Evolutionary conservation across 2,888 invertebrate species (phyloP).

Genomic region (Lithophane semibrunnea): DNA sequence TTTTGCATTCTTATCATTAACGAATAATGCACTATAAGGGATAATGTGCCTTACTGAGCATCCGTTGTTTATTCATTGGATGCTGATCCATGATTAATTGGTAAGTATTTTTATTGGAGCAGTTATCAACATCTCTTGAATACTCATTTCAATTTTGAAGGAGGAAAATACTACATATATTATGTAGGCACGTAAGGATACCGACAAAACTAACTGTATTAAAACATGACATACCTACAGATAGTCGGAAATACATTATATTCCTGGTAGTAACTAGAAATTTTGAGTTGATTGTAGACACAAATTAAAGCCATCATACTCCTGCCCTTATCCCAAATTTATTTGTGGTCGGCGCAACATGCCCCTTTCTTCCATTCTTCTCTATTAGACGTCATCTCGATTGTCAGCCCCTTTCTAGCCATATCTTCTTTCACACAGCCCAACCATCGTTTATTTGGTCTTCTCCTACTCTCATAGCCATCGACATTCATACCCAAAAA

Average conservation of each 20-base stretch:
- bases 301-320: neutral
- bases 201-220: neutral
- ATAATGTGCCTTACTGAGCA: slow-evolving; percentile 6
- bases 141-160: slow-evolving; percentile 14
- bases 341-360: no score
- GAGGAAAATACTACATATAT: slow-evolving; percentile 16
- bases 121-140: neutral
- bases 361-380: no score
- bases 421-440: no score
- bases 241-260: neutral
- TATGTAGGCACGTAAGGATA: neutral
- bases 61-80: slow-evolving; percentile 1
- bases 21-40: neutral
- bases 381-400: no score
- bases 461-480: no score
- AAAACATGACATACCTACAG: neutral
- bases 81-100: neutral
- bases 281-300: neutral
- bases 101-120: neutral
- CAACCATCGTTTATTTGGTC: no score
- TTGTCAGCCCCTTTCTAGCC: no score
- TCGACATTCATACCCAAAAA: no score
- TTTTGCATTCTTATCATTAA: slow-evolving; percentile 7
- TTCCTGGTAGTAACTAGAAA: neutral
- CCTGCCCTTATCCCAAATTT: no score